phyloP scores from a whole-genome alignment of 2,113 vertebrate species.

The Perognathus longimembris region DNA sequence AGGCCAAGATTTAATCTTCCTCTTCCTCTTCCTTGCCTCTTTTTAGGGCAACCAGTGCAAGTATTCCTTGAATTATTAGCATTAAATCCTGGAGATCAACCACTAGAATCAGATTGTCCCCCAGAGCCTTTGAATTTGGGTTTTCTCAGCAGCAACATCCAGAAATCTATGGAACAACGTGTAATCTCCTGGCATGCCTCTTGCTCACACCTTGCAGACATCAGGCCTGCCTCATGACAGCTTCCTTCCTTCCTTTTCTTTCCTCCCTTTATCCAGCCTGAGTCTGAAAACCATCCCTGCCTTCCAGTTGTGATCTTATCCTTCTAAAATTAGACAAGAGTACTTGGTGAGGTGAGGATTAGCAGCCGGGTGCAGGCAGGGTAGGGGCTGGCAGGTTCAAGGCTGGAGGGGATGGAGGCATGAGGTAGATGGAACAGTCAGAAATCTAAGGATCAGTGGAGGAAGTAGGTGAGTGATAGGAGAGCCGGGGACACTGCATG shows the following conservation, averaged over 20 bases:
- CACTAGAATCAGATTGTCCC: too few relatives aligned
- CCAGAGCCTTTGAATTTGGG: neutral
- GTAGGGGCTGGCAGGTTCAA: too few relatives aligned
- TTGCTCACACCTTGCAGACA: neutral
- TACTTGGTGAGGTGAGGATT: neutral
- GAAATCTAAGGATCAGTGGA: neutral
- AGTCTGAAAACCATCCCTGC: neutral
- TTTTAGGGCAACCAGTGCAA: neutral
- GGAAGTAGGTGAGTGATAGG: too few relatives aligned
- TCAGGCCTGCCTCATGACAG: neutral
- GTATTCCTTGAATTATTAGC: neutral
- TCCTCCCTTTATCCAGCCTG: neutral
- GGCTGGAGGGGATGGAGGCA: neutral
- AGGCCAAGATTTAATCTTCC: neutral
- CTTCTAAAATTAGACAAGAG: neutral
- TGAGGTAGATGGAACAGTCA: neutral
- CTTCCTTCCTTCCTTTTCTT: neutral
- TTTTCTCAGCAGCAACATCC: neutral
- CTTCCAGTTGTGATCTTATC: neutral
- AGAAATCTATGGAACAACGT: neutral
- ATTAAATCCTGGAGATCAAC: neutral
- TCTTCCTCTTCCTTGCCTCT: neutral
- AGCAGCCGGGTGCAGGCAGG: too few relatives aligned
- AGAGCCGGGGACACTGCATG: accelerated
- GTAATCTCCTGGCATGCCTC: neutral